Evolutionary conservation across 2,888 invertebrate genomes (phyloP), one percentile per base, ranked within the genome.

Genomic region (Megamerina dolium): DNA sequence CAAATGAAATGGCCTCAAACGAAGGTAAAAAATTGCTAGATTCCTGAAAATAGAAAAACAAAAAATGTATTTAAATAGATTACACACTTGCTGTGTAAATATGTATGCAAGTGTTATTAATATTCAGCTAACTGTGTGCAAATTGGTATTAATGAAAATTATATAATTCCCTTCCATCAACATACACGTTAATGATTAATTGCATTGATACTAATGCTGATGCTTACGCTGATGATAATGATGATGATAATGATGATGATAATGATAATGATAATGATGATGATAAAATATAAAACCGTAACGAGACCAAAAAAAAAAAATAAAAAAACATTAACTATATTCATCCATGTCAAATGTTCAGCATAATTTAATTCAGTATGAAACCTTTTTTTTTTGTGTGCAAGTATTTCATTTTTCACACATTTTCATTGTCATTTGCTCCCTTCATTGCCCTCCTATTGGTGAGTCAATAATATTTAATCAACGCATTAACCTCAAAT

Each of bases 1-100:
- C 72, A 58, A 64, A 65, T 45, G 72, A 69, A 60, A 72, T 66
- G 46, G 66, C 67, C 53, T 72, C 72, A 48, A 66, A 68, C 45
- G 72, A 72, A 56, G 72, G 72, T 36, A 72, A 58, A 58, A 70
- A 68, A 60, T 64, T 66, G 54, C 63, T 67, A 37, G 72, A 70
- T 61, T 63, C 64, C 72, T 72, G 60, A 29, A 61, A 66, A 39
- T 20, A 46, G 52, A 54, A 51, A 52, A 49, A 41, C 9, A 8
- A 18, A 16, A 1, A 31, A 35, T n/a, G 12, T 30, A 13, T 12
- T 36, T 30, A 9, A 23, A 9, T n/a, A n/a, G n/a, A n/a, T n/a
- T n/a, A n/a, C n/a, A n/a, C n/a, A n/a, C n/a, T 30, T 21, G 3
- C 17, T 32, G n/a, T 23, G 19, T 12, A 12, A 14, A 32, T 9